Conservation (phyloP, 2,888 invertebrate species). For the Osedax fenrisi region DNA sequence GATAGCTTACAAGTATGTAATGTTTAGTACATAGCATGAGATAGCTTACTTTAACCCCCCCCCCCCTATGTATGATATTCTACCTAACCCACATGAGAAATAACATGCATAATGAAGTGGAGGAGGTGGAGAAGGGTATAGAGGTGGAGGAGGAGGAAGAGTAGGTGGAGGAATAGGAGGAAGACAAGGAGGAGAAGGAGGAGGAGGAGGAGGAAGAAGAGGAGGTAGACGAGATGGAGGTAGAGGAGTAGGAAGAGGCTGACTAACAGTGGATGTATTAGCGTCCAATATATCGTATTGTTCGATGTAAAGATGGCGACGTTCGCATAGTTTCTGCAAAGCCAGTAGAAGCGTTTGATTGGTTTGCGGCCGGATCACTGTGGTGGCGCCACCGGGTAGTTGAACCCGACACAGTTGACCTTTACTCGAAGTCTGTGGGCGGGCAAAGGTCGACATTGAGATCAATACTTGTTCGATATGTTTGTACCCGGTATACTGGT, state of each 20-base stretch:
- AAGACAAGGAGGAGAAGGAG: neutral
- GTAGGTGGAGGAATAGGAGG: neutral
- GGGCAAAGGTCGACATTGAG: too few species aligned
- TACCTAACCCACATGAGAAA: too few species aligned
- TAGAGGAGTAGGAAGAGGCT: neutral
- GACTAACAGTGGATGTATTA: slow-evolving; percentile 50
- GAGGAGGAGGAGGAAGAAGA: too few species aligned
- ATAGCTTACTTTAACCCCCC: too few species aligned
- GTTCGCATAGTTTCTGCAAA: slow-evolving; percentile 69
- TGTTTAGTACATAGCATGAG: too few species aligned
- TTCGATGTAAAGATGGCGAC: slow-evolving; percentile 66
- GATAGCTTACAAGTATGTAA: too few species aligned
- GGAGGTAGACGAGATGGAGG: neutral
- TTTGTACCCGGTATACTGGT: too few species aligned
- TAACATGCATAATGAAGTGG: too few species aligned
- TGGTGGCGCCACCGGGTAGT: slow-evolving; percentile 78
- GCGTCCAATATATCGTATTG: slow-evolving; percentile 67
- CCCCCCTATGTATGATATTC: too few species aligned
- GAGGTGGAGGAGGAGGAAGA: neutral
- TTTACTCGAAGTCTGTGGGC: neutral
- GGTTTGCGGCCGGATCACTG: slow-evolving; percentile 71
- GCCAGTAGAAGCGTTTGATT: slow-evolving; percentile 66
- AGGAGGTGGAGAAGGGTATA: too few species aligned
- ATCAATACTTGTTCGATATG: too few species aligned
- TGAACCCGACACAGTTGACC: slow-evolving; percentile 55